Evolutionary conservation across 2,113 vertebrate species (phyloP), one percentile per base, ranked within the genome.

Genomic region (Cephalophus harveyi): DNA sequence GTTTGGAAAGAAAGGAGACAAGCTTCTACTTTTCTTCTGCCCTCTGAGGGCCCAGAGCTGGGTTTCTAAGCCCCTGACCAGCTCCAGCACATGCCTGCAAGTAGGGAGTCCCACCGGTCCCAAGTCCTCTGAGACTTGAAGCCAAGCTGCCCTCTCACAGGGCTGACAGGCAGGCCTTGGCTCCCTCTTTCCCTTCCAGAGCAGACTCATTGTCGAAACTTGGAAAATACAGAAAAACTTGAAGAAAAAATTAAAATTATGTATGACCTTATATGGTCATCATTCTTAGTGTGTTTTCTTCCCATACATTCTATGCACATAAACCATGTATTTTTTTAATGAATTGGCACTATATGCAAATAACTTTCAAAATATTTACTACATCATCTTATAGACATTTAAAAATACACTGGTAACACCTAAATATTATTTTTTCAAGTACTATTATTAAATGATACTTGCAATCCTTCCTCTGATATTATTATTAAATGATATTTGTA

Each of bases 361-460:
- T 95, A 48, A 71, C 50, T 78, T 96, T 54, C 84, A 62, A 93
- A 81, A 91, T 28, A 54, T 87, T 96, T 83, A 43, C 23, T 78
- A 40, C 30, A n/a, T 60, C 36, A 90, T 62, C 79, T 36, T 55
- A 62, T 55, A 96, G 89, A 81, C 59, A 82, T 89, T 87, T 59
- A 13, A 92, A 94, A 83, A 87, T 28, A 48, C 21, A 64, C 43
- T 11, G 54, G 71, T n/a, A 43, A 25, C 23, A 76, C 36, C 71
- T 43, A 76, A 76, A 76, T 76, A 67, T 74, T 71, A 28, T 76
- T 76, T 36, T 71, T n/a, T 71, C 67, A 71, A 40, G n/a, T 40
- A 59, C 62, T 62, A 23, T 76, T 86, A 81, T 50, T 87, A 79
- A 95, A 74, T 52, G 25, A 48, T 82, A 43, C 36, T 13, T 43